These are phyloP conservation scores for Leptogaster cylindrica DNA, from an alignment of 2,888 invertebrate species.

Conservation along the genomic window DNA sequence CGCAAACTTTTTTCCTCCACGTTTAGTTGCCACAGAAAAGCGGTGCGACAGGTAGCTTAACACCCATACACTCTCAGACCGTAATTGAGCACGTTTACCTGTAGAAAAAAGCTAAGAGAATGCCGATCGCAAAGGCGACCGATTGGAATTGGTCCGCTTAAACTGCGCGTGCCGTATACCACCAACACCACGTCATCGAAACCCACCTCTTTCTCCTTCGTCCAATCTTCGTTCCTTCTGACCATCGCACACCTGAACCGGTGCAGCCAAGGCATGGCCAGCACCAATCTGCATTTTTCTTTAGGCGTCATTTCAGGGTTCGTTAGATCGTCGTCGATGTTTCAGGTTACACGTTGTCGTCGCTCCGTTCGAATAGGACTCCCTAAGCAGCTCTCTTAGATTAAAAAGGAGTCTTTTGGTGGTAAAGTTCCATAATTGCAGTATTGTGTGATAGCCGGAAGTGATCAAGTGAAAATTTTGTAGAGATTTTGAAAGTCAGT, in stretches of 20 bases:
- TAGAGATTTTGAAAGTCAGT: no score
- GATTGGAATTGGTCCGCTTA: background rate
- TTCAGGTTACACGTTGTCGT: conserved; percentile 42
- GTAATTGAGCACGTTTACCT: background rate
- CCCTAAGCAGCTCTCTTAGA: background rate
- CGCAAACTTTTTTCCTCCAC: background rate
- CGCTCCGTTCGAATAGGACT: conserved; percentile 28
- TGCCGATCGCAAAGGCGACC: background rate
- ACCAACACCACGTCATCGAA: background rate
- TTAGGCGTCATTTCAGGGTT: conserved; percentile 40
- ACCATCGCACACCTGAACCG: background rate
- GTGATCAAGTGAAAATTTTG: no score
- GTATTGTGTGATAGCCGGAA: no score
- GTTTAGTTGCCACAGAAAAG: background rate
- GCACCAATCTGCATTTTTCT: conserved; percentile 25
- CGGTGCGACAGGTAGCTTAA: conserved; percentile 24
- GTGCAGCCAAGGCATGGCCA: background rate
- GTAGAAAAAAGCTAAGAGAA: conserved; percentile 8
- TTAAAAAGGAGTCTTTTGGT: no score
- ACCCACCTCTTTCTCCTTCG: background rate
- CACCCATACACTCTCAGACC: background rate
- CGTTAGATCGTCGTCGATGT: conserved; percentile 29
- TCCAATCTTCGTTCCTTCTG: conserved; percentile 2
- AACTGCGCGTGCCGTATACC: background rate
- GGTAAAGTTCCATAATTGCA: no score